These are phyloP conservation scores for Leptobrachium ailaonicum DNA, from an alignment of 2,113 vertebrate species.

Conservation along the genomic window DNA sequence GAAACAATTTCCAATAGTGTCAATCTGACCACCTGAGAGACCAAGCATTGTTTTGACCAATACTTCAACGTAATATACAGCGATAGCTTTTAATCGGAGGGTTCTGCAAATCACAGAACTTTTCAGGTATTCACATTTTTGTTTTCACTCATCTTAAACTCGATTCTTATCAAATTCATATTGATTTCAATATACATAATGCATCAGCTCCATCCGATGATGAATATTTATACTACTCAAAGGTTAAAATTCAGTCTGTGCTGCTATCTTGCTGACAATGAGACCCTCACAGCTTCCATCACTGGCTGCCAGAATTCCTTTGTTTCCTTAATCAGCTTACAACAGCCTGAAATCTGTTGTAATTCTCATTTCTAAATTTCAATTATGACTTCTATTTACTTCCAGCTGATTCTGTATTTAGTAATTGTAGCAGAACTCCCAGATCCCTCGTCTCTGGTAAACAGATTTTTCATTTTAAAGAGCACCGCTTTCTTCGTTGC, in stretches of 20 bases:
- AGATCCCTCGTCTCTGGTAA: background rate
- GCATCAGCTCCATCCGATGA: constrained; percentile 11
- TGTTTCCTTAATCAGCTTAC: constrained; percentile 22
- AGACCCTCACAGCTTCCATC: constrained; percentile 9
- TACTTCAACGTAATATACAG: background rate
- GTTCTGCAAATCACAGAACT: background rate
- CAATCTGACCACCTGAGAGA: background rate
- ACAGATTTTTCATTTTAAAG: constrained; percentile 1
- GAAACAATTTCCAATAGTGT: background rate
- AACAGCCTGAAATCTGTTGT: constrained; percentile 2
- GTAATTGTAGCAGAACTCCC: background rate
- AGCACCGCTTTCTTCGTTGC: background rate
- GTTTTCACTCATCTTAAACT: constrained; percentile 4
- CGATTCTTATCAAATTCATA: constrained; percentile 3
- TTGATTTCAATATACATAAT: constrained; percentile 33
- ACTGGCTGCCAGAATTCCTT: constrained; percentile 4
- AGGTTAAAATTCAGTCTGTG: constrained; percentile 15
- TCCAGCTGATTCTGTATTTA: background rate
- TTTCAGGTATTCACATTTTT: background rate
- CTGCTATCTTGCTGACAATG: constrained; percentile 9
- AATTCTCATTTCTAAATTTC: constrained; percentile 24
- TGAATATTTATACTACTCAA: constrained; percentile 27
- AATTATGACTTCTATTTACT: constrained; percentile 33
- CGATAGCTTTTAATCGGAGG: background rate
- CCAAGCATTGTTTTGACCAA: background rate